phyloP scores from a whole-genome alignment of 2,888 invertebrate species.

The Tetragonula carbonaria region DNA sequence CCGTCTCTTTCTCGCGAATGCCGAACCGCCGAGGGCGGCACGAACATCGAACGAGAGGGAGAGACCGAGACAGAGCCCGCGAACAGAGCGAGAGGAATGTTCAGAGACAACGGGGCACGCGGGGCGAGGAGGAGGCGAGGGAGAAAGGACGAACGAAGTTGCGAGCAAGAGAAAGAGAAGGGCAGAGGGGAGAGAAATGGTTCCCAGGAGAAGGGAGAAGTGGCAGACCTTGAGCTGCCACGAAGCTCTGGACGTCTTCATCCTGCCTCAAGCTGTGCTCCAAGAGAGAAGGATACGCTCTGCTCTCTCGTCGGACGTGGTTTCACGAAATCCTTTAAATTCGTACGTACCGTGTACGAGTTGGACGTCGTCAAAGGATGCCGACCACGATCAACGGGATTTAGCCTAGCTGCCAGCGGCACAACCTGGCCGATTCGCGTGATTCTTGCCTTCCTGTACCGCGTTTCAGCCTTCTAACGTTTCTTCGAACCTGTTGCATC shows the following conservation, averaged over 20 bases:
- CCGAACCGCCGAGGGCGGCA: conserved; percentile 62
- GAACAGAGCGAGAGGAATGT: conserved; percentile 23
- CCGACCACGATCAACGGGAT: conserved; percentile 66
- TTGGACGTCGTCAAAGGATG: conserved; percentile 64
- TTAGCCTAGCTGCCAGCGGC: conserved; percentile 58
- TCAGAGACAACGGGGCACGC: conserved; percentile 32
- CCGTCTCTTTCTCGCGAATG: conserved; percentile 43
- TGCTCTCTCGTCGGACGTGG: conserved; percentile 49
- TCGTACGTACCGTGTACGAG: conserved; percentile 62
- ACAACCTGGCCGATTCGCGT: conserved; percentile 47
- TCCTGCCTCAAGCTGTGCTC: conserved; percentile 79
- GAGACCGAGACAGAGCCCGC: not conserved
- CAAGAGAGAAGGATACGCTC: conserved; percentile 66
- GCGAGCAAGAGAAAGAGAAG: conserved; percentile 22
- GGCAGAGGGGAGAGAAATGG: conserved; percentile 57
- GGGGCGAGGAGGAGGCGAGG: conserved; percentile 5
- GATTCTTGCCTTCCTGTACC: conserved; percentile 37
- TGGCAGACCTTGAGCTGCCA: conserved; percentile 84
- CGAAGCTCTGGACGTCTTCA: conserved; percentile 83
- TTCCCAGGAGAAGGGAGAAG: conserved; percentile 73
- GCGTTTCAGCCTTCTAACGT: not conserved
- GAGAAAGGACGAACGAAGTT: not conserved
- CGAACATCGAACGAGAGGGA: conserved; percentile 11
- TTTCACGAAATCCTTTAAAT: conserved; percentile 75
- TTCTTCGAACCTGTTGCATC: not conserved